Conservation (phyloP, 2,888 invertebrate genomes). For the Lordiphosa andalusiaca region DNA sequence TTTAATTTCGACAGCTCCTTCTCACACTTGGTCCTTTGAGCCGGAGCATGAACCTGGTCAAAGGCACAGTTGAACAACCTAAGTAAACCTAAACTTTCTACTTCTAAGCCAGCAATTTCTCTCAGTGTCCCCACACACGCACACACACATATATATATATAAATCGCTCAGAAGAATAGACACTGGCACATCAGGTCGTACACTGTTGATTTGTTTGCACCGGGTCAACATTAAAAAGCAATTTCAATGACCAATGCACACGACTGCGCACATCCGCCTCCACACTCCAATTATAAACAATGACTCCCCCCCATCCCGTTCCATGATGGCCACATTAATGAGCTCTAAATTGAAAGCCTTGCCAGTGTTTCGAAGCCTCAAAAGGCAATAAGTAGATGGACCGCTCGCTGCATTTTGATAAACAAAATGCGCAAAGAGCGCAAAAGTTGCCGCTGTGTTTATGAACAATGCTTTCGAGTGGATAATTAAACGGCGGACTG, state of each 20-base stretch:
- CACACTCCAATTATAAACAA: too few relatives aligned
- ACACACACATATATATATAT: background rate
- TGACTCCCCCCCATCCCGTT: background rate
- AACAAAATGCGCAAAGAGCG: conserved; percentile 25
- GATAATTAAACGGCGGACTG: conserved; percentile 57
- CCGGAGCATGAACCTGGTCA: too few relatives aligned
- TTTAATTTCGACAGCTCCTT: too few relatives aligned
- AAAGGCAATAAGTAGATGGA: conserved; percentile 36
- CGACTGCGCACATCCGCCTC: conserved; percentile 51
- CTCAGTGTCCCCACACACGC: conserved; percentile 4
- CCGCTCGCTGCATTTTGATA: conserved; percentile 43
- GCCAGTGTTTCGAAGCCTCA: conserved; percentile 18
- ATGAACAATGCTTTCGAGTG: conserved; percentile 50
- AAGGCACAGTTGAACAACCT: too few relatives aligned
- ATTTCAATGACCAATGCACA: conserved; percentile 66
- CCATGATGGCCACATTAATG: conserved; percentile 45
- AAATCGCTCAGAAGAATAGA: background rate
- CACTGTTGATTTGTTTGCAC: conserved; percentile 49
- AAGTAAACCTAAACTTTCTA: too few relatives aligned
- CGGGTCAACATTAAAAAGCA: conserved; percentile 57
- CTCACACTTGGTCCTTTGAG: too few relatives aligned
- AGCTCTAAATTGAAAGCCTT: conserved; percentile 59
- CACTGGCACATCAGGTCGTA: background rate
- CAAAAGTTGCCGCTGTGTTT: conserved; percentile 30
- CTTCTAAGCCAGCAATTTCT: background rate